phyloP scores from a whole-genome alignment of 2,113 vertebrate species.

The Oreotragus oreotragus region DNA sequence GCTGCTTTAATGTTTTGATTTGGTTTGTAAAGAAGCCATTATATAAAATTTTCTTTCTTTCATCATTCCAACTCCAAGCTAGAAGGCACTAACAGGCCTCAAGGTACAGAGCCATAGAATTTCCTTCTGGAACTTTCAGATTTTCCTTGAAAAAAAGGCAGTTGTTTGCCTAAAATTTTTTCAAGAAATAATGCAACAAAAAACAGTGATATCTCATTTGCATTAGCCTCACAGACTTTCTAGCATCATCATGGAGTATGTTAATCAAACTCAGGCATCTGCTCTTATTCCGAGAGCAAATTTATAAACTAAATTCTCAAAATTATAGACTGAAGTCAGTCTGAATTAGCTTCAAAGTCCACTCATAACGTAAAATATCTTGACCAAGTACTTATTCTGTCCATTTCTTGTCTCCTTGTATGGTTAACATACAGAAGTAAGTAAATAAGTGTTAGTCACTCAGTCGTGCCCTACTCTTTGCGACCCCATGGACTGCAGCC shows the following conservation, averaged over 20 bases:
- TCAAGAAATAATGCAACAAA: background rate
- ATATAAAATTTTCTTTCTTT: background rate
- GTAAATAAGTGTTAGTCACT: too few species aligned
- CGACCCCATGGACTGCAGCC: too few species aligned
- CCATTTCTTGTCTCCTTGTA: background rate
- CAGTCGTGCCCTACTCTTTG: too few species aligned
- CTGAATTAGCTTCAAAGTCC: background rate
- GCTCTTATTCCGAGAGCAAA: background rate
- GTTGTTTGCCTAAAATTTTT: background rate
- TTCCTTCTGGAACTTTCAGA: constrained; percentile 1
- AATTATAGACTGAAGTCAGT: background rate
- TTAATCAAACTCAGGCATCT: background rate
- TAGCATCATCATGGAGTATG: background rate
- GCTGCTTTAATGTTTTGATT: background rate
- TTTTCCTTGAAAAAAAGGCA: background rate
- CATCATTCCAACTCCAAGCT: background rate
- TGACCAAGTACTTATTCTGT: background rate
- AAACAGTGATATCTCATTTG: background rate
- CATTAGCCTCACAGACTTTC: background rate
- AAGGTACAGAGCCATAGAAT: background rate
- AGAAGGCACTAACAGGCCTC: background rate
- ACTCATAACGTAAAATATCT: background rate
- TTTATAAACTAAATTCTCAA: background rate
- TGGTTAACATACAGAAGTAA: background rate
- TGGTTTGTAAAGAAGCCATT: background rate